A percentile compares a stretch with the other conserved stretches of the same genome.
Evolutionary conservation across 2,797 vertebrate species (phyloP).

Genomic region (Malurus splendens): DNA sequence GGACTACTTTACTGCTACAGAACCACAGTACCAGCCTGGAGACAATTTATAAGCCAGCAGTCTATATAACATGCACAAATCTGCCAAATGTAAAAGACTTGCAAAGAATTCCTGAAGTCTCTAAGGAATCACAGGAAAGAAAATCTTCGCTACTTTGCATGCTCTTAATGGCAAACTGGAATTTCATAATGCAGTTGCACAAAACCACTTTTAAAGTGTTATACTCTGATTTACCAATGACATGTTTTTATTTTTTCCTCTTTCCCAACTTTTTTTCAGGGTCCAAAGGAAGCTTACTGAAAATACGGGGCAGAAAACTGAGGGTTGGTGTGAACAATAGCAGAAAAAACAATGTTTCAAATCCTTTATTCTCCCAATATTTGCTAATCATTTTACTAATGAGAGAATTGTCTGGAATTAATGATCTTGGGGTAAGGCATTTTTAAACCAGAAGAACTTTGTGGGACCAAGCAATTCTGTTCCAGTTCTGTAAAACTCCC

Average conservation of each 20-base stretch:
- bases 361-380: slow-evolving; percentile 25
- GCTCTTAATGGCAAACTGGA: slow-evolving; percentile 76
- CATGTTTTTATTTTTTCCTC: slow-evolving; percentile 32
- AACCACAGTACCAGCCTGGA: slow-evolving; percentile 95
- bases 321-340: slow-evolving; percentile 25
- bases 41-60: slow-evolving; percentile 87
- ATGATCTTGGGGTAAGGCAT: neutral
- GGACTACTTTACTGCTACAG: slow-evolving; percentile 96
- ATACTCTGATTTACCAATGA: slow-evolving; percentile 70
- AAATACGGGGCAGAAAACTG: slow-evolving; percentile 54
- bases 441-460: slow-evolving; percentile 51
- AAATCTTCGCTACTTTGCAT: slow-evolving; percentile 70
- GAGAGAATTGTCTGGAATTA: slow-evolving; percentile 33
- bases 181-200: slow-evolving; percentile 74
- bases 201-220: slow-evolving; percentile 79
- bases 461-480: slow-evolving; percentile 74
- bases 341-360: slow-evolving; percentile 18
- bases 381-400: slow-evolving; percentile 17
- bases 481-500: slow-evolving; percentile 48
- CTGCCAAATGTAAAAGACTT: slow-evolving; percentile 74
- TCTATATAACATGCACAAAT: slow-evolving; percentile 66
- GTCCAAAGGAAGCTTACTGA: slow-evolving; percentile 69
- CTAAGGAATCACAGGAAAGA: slow-evolving; percentile 68
- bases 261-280: slow-evolving; percentile 53
- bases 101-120: slow-evolving; percentile 59